Percentiles rank a stretch among this genome's conserved stretches.
These are phyloP conservation scores for Brachionus plicatilis DNA, from an alignment of 1,140 invertebrate species.

Conservation along the genomic window DNA sequence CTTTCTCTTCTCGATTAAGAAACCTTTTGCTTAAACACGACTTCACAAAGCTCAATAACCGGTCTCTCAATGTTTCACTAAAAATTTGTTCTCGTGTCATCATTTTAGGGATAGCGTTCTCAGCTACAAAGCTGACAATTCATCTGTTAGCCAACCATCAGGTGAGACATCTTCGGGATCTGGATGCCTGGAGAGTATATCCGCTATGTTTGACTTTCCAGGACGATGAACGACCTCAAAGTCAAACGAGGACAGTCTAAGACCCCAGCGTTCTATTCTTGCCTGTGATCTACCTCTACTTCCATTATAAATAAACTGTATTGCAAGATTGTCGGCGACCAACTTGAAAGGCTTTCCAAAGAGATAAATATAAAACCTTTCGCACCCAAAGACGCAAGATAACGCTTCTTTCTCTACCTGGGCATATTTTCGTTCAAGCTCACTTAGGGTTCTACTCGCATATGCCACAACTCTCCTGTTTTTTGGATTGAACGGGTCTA, in stretches of 20 bases:
- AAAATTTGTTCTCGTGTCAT: background rate
- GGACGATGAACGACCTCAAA: background rate
- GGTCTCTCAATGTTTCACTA: background rate
- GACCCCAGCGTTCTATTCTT: background rate
- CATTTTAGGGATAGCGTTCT: too few species aligned
- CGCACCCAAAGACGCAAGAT: background rate
- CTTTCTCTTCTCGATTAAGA: background rate
- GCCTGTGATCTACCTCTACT: background rate
- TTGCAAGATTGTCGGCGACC: background rate
- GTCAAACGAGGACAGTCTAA: background rate
- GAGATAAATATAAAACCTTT: background rate
- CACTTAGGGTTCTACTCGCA: slow-evolving; percentile 45
- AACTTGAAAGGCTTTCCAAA: slow-evolving; percentile 9
- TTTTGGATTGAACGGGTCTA: background rate
- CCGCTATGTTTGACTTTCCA: background rate
- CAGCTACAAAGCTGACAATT: background rate
- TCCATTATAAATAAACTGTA: background rate
- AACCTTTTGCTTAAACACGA: background rate
- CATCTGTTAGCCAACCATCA: background rate
- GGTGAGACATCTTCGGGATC: background rate
- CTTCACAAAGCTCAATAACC: too few species aligned
- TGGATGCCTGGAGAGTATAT: background rate
- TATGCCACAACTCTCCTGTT: background rate
- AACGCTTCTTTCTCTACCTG: slow-evolving; percentile 47
- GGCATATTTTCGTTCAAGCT: slow-evolving; percentile 45